Evolutionary conservation across 2,113 vertebrate genomes (phyloP).

Genomic region (Elanus axillaris): DNA sequence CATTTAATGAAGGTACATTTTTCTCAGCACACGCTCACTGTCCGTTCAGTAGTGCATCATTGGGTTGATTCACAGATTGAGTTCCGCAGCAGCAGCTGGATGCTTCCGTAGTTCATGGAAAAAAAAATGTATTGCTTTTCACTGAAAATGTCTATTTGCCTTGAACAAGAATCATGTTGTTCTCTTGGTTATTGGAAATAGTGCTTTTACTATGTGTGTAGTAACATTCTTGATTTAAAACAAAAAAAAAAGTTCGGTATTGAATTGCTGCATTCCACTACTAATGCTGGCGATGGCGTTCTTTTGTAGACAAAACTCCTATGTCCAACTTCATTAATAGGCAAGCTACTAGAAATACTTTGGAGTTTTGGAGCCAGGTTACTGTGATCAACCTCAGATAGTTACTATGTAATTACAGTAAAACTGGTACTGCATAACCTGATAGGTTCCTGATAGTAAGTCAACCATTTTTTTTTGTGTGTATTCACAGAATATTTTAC

Average conservation of each 20-base stretch:
- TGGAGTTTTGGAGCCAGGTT: not conserved
- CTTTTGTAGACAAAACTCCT: not conserved
- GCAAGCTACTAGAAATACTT: not conserved
- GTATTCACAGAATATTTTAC: not conserved
- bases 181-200: not conserved
- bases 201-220: not conserved
- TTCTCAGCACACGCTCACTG: not conserved
- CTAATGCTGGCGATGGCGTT: not conserved
- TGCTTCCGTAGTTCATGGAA: not conserved
- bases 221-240: not conserved
- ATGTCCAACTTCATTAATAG: not conserved
- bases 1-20: not conserved
- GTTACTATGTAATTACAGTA: not conserved
- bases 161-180: not conserved
- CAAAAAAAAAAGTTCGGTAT: not conserved
- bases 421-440: not conserved
- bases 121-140: not conserved
- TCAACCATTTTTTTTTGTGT: not conserved
- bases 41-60: fast-evolving
- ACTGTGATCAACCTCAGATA: not conserved
- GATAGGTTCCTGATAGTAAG: not conserved
- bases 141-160: not conserved
- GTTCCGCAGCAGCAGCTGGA: not conserved
- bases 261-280: not conserved
- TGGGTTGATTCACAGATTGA: not conserved